Conservation (phyloP, 2,797 vertebrate genomes). For the Crax fasciolata region DNA sequence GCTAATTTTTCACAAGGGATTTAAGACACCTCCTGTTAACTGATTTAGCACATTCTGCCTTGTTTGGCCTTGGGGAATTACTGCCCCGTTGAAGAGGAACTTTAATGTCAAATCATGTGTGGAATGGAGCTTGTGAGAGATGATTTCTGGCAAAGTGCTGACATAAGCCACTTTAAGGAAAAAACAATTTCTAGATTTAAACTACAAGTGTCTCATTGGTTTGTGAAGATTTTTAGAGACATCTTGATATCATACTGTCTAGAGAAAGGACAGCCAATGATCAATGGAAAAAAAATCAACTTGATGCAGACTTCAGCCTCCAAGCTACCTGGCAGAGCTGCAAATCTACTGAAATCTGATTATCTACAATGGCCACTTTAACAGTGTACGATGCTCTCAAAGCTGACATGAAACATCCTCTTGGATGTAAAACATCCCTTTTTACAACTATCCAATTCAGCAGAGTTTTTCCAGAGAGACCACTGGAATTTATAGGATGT, state of each 20-base stretch:
- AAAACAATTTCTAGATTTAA: background rate
- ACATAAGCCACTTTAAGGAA: background rate
- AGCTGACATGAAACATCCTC: background rate
- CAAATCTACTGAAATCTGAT: background rate
- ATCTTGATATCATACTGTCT: background rate
- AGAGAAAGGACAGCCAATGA: background rate
- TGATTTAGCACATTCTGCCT: background rate
- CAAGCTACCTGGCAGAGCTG: background rate
- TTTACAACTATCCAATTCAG: background rate
- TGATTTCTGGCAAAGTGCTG: background rate
- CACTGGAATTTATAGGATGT: constrained; percentile 18
- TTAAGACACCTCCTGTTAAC: background rate
- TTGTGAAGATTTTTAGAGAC: background rate
- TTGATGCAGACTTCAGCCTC: background rate
- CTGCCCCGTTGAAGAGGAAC: background rate
- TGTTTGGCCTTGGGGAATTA: background rate
- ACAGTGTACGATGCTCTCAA: background rate
- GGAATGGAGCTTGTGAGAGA: background rate
- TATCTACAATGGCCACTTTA: background rate
- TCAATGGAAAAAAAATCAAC: background rate
- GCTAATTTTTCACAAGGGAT: background rate
- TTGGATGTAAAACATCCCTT: background rate
- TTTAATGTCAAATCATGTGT: background rate
- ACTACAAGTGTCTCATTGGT: background rate
- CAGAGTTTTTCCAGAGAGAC: background rate